These are phyloP conservation scores for Sander vitreus DNA, from an alignment of 2,113 vertebrate genomes.

Conservation along the genomic window DNA sequence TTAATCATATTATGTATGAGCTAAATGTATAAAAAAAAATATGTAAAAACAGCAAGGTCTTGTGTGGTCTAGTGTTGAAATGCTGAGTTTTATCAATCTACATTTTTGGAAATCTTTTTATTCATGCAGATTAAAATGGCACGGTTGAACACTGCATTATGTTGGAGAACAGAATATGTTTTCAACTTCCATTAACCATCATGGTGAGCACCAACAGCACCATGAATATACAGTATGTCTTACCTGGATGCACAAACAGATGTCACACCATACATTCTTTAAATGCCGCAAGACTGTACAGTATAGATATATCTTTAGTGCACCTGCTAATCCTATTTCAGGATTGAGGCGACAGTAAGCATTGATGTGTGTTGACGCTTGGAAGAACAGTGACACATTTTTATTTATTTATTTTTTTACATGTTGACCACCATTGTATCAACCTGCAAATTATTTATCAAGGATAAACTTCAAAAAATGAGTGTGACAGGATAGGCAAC, in stretches of 20 bases:
- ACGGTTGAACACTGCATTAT: not conserved
- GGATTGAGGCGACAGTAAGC: too few species aligned
- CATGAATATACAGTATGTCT: conserved; percentile 1
- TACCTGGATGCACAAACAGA: conserved; percentile 1
- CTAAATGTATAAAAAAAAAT: not conserved
- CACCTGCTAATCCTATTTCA: not conserved
- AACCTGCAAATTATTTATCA: not conserved
- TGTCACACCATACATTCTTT: not conserved
- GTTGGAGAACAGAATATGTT: not conserved
- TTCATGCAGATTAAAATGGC: not conserved
- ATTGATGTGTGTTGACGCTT: not conserved
- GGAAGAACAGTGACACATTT: not conserved
- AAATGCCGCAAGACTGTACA: not conserved
- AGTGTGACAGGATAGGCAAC: not conserved
- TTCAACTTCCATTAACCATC: not conserved
- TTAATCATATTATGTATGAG: not conserved
- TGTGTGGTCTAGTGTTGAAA: not conserved
- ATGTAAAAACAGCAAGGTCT: conserved; percentile 1
- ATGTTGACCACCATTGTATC: not conserved
- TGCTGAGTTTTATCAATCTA: not conserved
- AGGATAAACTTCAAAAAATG: not conserved
- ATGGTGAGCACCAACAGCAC: too few species aligned
- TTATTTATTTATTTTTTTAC: too few species aligned
- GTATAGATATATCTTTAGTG: not conserved
- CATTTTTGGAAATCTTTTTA: not conserved